Base-by-base conservation (phyloP, 1,140 invertebrate species). In the Drosophila kikkawai region DNA sequence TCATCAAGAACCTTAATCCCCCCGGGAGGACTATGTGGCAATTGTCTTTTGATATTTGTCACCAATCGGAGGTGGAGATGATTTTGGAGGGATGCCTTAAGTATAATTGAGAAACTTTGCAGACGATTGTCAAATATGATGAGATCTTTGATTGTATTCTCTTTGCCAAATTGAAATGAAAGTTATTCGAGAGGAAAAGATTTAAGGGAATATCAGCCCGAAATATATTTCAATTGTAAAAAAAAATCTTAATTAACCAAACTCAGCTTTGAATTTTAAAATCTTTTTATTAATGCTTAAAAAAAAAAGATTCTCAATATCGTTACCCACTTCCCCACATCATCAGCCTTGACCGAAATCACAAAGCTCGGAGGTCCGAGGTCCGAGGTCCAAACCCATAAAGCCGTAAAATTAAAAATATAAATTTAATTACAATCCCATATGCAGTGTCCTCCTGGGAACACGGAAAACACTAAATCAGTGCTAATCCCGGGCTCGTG, bases 381-480 rank as follows among this genome's bases (percentile, higher is more conserved):
- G 42, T 45, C 42, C 42, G 11, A 45, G 17, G 42, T 12, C 42
- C 42, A 19, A 22, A 9, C 42, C 64, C 61, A 60, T 67, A 53
- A 77, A 48, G 64, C 56, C 55, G 42, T 74, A 71, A 82, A 84
- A 84, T 32, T 34, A 19, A 22, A 73, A 73, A 55, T 70, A 59
- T 60, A 75, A 66, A 83, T 88, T 83, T 87, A 88, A 88, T 87
- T 87, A 88, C 83, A 67, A 63, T 87, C 60, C 59, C 81, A 82
- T 82, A 69, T 68, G 82, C 58, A 73, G 26, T 75, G 63, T 68
- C 61, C 56, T 67, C 44, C 55, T 47, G 53, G 37, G 59, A 68
- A 51, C 61, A 50, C 39, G 17, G 41, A 50, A 65, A 60, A 74
- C 82, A 87, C 77, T 83, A 87, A 88, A 87, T 87, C 84, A 80